Conservation (phyloP, 2,888 invertebrate genomes). For the Epiblema foenella region DNA sequence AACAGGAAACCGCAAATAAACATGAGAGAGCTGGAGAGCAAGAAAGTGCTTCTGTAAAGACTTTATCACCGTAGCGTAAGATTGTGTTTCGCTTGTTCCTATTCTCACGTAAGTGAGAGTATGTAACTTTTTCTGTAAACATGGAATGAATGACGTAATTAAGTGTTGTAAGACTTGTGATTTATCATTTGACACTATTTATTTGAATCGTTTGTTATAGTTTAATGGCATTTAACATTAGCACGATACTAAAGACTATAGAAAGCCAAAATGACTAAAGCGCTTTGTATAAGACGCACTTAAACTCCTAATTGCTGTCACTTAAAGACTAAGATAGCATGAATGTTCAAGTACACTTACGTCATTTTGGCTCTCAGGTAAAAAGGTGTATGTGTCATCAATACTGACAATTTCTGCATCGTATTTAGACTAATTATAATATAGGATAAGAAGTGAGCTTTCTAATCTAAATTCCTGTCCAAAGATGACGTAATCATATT, state of each 20-base stretch:
- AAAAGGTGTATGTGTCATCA: conserved; percentile 17
- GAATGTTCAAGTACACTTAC: not conserved
- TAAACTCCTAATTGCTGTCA: not conserved
- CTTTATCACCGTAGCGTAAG: conserved; percentile 28
- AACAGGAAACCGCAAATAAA: conserved; percentile 58
- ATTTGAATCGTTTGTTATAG: conserved; percentile 40
- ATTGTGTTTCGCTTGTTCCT: conserved; percentile 21
- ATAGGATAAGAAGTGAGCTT: conserved; percentile 15
- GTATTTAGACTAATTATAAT: conserved; percentile 1
- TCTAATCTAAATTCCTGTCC: conserved; percentile 12
- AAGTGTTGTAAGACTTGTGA: conserved; percentile 38
- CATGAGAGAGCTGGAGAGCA: conserved; percentile 71
- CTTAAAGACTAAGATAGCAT: not conserved
- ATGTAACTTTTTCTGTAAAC: conserved; percentile 32
- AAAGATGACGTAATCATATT: conserved; percentile 37
- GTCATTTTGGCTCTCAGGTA: conserved; percentile 2
- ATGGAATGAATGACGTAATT: conserved; percentile 25
- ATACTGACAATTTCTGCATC: not conserved
- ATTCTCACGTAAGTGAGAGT: conserved; percentile 29
- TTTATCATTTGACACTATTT: conserved; percentile 38
- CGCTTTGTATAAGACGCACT: not conserved
- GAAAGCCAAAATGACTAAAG: conserved; percentile 15
- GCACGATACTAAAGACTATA: conserved; percentile 6
- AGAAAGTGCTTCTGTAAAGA: conserved; percentile 67
- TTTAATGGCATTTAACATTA: conserved; percentile 38